A percentile compares a stretch with the other conserved stretches of the same genome.
These are phyloP conservation scores for Okapia johnstoni DNA, from an alignment of 2,113 vertebrate species.

Conservation along the genomic window DNA sequence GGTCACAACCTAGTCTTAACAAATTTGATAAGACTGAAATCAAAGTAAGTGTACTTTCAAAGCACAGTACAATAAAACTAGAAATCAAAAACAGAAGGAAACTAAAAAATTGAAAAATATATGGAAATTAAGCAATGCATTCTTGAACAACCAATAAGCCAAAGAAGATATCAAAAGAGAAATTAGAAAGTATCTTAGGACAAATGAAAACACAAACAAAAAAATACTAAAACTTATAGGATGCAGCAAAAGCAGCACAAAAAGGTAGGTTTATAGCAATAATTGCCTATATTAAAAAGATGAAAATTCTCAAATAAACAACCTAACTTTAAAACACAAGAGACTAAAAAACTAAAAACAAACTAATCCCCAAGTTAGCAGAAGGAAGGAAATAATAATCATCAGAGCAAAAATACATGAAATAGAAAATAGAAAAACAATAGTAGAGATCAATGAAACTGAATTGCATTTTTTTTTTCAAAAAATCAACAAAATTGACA, in stretches of 20 bases:
- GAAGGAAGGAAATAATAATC: neutral
- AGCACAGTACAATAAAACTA: neutral
- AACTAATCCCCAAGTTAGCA: neutral
- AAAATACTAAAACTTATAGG: neutral
- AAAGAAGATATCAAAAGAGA: neutral
- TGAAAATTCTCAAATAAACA: neutral
- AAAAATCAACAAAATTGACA: neutral
- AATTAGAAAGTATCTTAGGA: neutral
- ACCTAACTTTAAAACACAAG: neutral
- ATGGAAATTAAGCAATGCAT: neutral
- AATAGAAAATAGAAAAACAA: neutral
- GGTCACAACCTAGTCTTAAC: neutral
- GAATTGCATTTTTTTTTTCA: neutral
- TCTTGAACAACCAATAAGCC: neutral
- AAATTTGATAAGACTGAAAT: neutral
- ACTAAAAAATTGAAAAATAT: neutral
- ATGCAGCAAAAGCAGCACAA: neutral
- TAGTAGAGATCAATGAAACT: neutral
- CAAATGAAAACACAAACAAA: neutral
- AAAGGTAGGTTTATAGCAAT: neutral
- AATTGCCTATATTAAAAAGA: neutral
- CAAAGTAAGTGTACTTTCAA: neutral
- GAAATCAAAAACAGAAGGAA: neutral
- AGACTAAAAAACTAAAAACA: neutral
- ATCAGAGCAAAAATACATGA: neutral